phyloP scores from a whole-genome alignment of 2,113 vertebrate species.

The Coregonus clupeaformis region DNA sequence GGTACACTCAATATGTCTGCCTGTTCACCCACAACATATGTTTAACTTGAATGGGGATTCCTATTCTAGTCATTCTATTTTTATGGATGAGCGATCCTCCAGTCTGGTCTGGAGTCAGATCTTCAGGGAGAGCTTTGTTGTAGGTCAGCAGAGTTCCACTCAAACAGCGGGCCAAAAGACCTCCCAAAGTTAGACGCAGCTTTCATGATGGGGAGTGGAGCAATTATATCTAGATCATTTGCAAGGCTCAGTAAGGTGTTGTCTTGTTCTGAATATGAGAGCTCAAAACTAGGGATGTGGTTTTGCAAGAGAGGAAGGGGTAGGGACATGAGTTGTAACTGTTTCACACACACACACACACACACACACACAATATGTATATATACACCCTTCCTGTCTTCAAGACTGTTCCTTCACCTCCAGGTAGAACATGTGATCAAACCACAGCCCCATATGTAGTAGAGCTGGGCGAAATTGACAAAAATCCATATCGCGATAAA shows the following conservation, averaged over 20 bases:
- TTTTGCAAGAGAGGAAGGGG: background rate
- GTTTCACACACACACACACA: background rate
- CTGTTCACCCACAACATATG: too few species aligned
- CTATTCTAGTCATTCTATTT: too few species aligned
- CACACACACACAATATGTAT: background rate
- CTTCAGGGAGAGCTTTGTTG: constrained; percentile 24
- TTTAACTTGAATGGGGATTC: too few species aligned
- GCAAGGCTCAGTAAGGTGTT: constrained; percentile 9
- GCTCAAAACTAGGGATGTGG: background rate
- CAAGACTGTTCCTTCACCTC: too few species aligned
- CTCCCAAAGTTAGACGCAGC: constrained; percentile 34
- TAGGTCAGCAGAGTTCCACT: constrained; percentile 35
- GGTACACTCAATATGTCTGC: too few species aligned
- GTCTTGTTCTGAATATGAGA: background rate
- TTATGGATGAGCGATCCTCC: too few species aligned
- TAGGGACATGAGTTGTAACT: background rate
- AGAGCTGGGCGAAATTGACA: too few species aligned
- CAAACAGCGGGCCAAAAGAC: constrained; percentile 43
- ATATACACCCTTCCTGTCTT: too few species aligned
- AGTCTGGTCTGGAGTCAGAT: constrained; percentile 13
- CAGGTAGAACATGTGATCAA: too few species aligned
- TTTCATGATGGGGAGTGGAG: constrained; percentile 5
- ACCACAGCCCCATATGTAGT: too few species aligned
- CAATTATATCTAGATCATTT: too few species aligned
- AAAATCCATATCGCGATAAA: too few species aligned